A percentile compares a stretch with the other conserved stretches of the same genome.
Evolutionary conservation across 2,113 vertebrate genomes (phyloP).

Genomic region (Tragulus kanchil): DNA sequence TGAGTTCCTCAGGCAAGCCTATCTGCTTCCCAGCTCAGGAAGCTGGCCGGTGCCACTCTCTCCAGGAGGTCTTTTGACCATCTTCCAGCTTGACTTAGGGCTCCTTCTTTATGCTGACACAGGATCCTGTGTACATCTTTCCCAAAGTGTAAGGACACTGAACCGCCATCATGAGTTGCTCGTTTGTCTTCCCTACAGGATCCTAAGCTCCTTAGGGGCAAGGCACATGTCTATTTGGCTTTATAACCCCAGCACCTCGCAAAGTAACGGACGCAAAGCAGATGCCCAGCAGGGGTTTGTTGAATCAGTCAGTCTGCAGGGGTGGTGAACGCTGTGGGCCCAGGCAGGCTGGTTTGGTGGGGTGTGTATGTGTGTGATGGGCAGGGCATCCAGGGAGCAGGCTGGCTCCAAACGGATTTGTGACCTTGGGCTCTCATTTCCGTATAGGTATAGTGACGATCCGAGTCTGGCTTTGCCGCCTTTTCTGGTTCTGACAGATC

Average conservation of each 20-base stretch:
- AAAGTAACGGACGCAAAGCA: background rate
- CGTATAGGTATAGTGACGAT: background rate
- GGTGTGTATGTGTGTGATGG: fast-evolving
- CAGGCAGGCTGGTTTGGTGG: background rate
- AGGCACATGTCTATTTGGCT: background rate
- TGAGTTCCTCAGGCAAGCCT: background rate
- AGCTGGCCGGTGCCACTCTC: background rate
- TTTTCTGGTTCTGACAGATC: background rate
- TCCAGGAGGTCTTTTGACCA: background rate
- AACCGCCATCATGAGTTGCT: background rate
- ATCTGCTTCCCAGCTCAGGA: background rate
- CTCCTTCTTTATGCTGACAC: background rate
- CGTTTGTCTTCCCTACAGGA: background rate
- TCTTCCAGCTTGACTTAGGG: background rate
- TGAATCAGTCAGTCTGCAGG: background rate
- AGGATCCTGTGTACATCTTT: background rate
- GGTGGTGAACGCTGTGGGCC: background rate
- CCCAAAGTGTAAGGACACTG: background rate
- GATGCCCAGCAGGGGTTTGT: background rate
- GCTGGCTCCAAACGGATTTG: background rate
- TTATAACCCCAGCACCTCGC: background rate
- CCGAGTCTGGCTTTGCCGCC: background rate
- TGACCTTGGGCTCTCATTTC: background rate
- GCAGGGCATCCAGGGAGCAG: background rate
- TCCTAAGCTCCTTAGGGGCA: background rate